These are phyloP conservation scores for Eunapius fragilis DNA, from an alignment of 37 sponge, comb jelly and placozoan genomes.

Conservation along the genomic window DNA sequence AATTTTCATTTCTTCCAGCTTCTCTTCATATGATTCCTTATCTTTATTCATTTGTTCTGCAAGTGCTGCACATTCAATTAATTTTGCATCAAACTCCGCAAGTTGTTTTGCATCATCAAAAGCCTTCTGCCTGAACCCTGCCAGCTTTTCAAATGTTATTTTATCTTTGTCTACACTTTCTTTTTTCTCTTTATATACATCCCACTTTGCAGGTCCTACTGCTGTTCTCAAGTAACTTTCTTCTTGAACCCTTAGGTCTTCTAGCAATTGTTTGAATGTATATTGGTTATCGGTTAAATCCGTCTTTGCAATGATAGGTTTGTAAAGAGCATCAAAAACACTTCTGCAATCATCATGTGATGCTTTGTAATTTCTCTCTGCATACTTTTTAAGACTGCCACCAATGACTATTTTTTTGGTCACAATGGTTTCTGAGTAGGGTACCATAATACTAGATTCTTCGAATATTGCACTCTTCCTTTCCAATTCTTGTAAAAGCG, in stretches of 20 bases:
- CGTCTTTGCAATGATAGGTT: background rate
- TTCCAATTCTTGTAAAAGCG: background rate
- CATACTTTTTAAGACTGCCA: slow-evolving; percentile 19
- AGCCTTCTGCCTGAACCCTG: slow-evolving; percentile 9
- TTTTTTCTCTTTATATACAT: slow-evolving; percentile 18
- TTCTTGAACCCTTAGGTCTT: slow-evolving; percentile 4
- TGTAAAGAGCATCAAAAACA: slow-evolving; percentile 7
- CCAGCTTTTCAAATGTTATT: background rate
- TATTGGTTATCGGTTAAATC: background rate
- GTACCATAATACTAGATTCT: background rate
- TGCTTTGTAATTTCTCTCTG: slow-evolving; percentile 3
- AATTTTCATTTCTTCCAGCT: background rate
- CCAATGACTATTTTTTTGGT: slow-evolving; percentile 13
- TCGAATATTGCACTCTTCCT: background rate
- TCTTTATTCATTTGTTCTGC: slow-evolving; percentile 19
- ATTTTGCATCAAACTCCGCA: background rate
- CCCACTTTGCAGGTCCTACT: slow-evolving; percentile 49
- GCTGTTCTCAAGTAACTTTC: background rate
- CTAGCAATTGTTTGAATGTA: background rate
- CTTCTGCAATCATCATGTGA: background rate
- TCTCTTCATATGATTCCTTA: background rate
- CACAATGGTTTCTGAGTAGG: background rate
- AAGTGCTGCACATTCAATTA: background rate
- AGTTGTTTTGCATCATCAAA: background rate
- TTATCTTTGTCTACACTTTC: background rate